phyloP scores from a whole-genome alignment of 2,113 vertebrate genomes.

The Hemiprocne comata region DNA sequence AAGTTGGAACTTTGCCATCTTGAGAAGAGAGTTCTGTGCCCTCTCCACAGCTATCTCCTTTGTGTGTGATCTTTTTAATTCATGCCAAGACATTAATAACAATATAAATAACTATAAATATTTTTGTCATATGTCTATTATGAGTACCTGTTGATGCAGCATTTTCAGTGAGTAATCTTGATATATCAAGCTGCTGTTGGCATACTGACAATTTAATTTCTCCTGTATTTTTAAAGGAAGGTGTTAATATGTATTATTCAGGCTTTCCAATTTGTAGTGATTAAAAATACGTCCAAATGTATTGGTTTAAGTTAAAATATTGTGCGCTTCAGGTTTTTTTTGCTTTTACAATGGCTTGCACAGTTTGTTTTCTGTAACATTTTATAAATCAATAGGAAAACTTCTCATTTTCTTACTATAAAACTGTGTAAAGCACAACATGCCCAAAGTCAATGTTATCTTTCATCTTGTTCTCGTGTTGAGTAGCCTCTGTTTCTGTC shows the following conservation, averaged over 20 bases:
- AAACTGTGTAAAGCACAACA: not conserved
- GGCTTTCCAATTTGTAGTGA: not conserved
- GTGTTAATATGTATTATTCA: not conserved
- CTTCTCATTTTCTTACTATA: not conserved
- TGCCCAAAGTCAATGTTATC: fast-evolving
- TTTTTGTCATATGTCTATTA: not conserved
- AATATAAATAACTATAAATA: not conserved
- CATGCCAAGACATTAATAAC: not conserved
- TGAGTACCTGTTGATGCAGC: not conserved
- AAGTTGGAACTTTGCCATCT: not conserved
- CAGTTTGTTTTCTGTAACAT: not conserved
- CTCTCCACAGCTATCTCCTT: not conserved
- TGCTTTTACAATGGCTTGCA: not conserved
- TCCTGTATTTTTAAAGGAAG: not conserved
- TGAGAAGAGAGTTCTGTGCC: not conserved
- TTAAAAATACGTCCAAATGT: not conserved
- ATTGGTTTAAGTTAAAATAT: not conserved
- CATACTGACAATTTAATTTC: not conserved
- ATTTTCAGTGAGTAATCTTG: not conserved
- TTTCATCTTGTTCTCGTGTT: not conserved
- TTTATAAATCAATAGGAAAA: not conserved
- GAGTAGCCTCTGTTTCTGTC: not conserved
- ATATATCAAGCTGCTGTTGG: not conserved
- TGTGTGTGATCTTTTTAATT: not conserved
- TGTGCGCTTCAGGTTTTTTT: not conserved